Conservation (phyloP, 1,140 invertebrate genomes). For the Drosophila athabasca region DNA sequence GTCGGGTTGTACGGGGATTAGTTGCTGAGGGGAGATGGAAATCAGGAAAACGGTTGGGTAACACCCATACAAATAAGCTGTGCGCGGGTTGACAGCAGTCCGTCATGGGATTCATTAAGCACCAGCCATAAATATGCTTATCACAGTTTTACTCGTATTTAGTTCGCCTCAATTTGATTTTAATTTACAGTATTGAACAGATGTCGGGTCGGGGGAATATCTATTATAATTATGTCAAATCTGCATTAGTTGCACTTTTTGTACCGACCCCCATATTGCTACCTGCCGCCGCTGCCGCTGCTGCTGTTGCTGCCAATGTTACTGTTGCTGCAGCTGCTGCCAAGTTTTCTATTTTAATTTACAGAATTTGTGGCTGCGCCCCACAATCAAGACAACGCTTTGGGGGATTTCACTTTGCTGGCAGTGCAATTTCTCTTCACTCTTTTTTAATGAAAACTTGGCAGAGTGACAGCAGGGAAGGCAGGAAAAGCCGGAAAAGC, state of each 20-base stretch:
- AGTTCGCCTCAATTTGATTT: constrained; percentile 46
- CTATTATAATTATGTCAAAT: constrained; percentile 68
- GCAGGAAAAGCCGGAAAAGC: constrained; percentile 4
- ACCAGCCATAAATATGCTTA: constrained; percentile 44
- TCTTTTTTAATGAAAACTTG: constrained; percentile 74
- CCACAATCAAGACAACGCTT: constrained; percentile 51
- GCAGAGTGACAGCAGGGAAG: constrained; percentile 60
- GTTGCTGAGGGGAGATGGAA: background rate
- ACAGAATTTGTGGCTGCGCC: constrained; percentile 41
- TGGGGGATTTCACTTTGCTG: constrained; percentile 57
- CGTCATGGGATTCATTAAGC: background rate
- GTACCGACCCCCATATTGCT: no score
- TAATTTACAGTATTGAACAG: constrained; percentile 52
- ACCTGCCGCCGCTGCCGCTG: background rate
- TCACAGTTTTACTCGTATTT: constrained; percentile 3
- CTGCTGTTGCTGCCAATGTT: background rate
- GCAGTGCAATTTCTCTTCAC: constrained; percentile 36
- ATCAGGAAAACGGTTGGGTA: constrained; percentile 6
- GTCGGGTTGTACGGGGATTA: constrained; percentile 6
- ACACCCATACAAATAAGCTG: constrained; percentile 28
- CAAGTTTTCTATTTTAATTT: constrained; percentile 65
- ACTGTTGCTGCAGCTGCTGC: constrained; percentile 15
- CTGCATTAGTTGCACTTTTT: constrained; percentile 38
- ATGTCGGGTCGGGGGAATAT: constrained; percentile 22
- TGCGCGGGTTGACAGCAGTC: background rate